These are phyloP conservation scores for Dryobota labecula DNA, from an alignment of 2,888 invertebrate genomes.

Conservation along the genomic window DNA sequence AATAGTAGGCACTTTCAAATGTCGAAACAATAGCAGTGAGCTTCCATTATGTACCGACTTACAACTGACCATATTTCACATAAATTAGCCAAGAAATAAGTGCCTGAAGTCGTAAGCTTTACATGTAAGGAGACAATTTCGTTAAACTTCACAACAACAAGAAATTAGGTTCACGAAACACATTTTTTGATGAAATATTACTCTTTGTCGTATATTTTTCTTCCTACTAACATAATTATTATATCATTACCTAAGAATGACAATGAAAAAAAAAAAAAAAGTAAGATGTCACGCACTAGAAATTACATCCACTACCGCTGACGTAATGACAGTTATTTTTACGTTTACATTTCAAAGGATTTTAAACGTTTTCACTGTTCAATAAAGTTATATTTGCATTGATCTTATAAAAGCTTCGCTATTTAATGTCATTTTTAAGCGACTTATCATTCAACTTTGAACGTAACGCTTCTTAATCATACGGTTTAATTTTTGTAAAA, in stretches of 20 bases:
- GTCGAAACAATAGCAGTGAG: slow-evolving; percentile 57
- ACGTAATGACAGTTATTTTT: slow-evolving; percentile 30
- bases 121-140: slow-evolving; percentile 13
- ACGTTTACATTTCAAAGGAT: slow-evolving; percentile 26
- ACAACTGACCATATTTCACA: slow-evolving; percentile 46
- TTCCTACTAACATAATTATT: neutral
- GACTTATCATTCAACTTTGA: slow-evolving; percentile 41
- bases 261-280: slow-evolving; percentile 18
- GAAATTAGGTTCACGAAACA: slow-evolving; percentile 12
- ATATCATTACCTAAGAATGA: slow-evolving; percentile 12
- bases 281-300: slow-evolving; percentile 10
- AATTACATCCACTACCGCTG: slow-evolving; percentile 4
- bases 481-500: slow-evolving; percentile 21
- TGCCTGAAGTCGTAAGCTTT: slow-evolving; percentile 38
- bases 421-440: neutral
- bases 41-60: slow-evolving; percentile 40
- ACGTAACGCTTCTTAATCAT: neutral
- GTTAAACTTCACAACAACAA: neutral
- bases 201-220: neutral
- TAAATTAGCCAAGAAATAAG: slow-evolving; percentile 54
- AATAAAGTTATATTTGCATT: slow-evolving; percentile 42
- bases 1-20: slow-evolving; percentile 54
- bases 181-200: neutral
- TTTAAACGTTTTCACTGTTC: slow-evolving; percentile 11
- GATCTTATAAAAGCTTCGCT: neutral